phyloP scores from a whole-genome alignment of 1,140 invertebrate genomes.

The Eriosoma lanigerum region DNA sequence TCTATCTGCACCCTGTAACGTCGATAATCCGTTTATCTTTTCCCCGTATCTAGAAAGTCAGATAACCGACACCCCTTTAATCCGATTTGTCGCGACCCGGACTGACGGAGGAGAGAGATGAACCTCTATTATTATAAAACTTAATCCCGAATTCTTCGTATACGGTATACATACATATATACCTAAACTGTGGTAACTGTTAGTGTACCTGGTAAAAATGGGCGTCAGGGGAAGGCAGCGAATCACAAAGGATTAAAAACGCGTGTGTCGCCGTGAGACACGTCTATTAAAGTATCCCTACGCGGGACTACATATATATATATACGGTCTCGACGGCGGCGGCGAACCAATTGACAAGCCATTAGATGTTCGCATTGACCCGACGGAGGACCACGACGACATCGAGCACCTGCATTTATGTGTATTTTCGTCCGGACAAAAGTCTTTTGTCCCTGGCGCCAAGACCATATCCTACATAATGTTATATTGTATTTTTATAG shows the following conservation, averaged over 20 bases:
- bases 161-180: too few species aligned
- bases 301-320: background rate
- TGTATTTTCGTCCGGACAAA: slow-evolving; percentile 38
- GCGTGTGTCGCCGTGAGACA: slow-evolving; percentile 11
- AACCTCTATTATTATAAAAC: background rate
- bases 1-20: background rate
- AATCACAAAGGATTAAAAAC: slow-evolving; percentile 39
- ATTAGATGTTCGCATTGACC: slow-evolving; percentile 40
- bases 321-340: background rate
- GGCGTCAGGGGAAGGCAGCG: background rate
- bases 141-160: background rate
- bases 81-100: slow-evolving; percentile 22
- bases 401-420: slow-evolving; percentile 45
- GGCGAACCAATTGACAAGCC: slow-evolving; percentile 45
- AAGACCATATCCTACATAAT: slow-evolving; percentile 39
- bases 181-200: too few species aligned
- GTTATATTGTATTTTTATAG: too few species aligned
- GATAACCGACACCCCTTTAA: slow-evolving; percentile 42
- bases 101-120: background rate
- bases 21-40: slow-evolving; percentile 38
- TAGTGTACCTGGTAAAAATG: background rate
- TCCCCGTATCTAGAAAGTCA: slow-evolving; percentile 11
- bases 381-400: background rate
- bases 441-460: slow-evolving; percentile 48
- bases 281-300: background rate